These are phyloP conservation scores for Syngnathoides biaculeatus DNA, from an alignment of 2,113 vertebrate genomes.

Conservation along the genomic window DNA sequence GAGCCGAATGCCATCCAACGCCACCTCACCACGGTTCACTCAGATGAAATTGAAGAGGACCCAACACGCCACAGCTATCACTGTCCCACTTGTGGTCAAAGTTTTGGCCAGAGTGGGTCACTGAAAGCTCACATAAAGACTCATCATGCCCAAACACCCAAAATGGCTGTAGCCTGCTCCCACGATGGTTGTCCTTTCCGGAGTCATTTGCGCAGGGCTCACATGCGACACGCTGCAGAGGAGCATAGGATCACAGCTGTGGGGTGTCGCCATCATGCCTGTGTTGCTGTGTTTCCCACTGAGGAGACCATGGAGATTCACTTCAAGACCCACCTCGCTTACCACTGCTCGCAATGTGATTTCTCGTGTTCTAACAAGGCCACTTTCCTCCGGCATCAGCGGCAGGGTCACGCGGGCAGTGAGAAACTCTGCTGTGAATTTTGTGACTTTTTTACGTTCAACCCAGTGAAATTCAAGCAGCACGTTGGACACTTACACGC, in stretches of 20 bases:
- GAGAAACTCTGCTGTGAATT: slow-evolving; percentile 83
- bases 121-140: slow-evolving; percentile 92
- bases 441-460: slow-evolving; percentile 86
- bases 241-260: slow-evolving; percentile 75
- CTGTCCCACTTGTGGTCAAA: slow-evolving; percentile 83
- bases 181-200: slow-evolving; percentile 76
- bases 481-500: slow-evolving; percentile 89
- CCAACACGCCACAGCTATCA: slow-evolving; percentile 72
- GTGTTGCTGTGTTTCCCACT: slow-evolving; percentile 77
- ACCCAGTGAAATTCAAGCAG: slow-evolving; percentile 87
- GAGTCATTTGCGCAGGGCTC: slow-evolving; percentile 74
- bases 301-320: slow-evolving; percentile 84
- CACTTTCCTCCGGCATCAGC: slow-evolving; percentile 84
- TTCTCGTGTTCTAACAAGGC: slow-evolving; percentile 94
- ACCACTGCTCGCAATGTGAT: slow-evolving; percentile 90
- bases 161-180: slow-evolving; percentile 75
- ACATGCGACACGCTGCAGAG: slow-evolving; percentile 78
- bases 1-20: slow-evolving; percentile 87
- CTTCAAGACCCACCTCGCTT: slow-evolving; percentile 85
- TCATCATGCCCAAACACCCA: slow-evolving; percentile 70
- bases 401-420: slow-evolving; percentile 83
- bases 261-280: slow-evolving; percentile 87
- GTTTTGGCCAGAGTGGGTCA: slow-evolving; percentile 82
- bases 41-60: slow-evolving; percentile 70
- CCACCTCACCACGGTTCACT: slow-evolving; percentile 84